Percentiles rank a stretch among this genome's conserved stretches.
Conservation (phyloP, 2,888 invertebrate genomes). For the Onthophagus sagittarius region DNA sequence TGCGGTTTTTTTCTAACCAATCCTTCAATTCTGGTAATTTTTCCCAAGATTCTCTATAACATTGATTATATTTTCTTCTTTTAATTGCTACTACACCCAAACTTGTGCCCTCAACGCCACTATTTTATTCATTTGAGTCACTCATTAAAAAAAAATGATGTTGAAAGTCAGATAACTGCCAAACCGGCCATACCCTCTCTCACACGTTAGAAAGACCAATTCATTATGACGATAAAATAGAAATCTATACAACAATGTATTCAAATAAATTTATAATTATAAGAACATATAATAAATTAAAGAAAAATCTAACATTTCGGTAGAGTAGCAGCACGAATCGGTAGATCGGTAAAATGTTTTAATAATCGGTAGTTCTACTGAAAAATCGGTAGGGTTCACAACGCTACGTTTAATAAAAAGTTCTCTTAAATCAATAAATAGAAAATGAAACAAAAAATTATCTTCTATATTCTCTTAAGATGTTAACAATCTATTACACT, state of each 20-base stretch:
- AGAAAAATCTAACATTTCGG: not conserved
- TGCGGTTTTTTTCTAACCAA: not conserved
- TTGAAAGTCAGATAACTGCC: not conserved
- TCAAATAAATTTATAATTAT: no score
- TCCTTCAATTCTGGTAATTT: not conserved
- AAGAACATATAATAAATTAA: not conserved
- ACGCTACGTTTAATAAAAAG: no score
- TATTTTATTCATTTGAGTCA: not conserved
- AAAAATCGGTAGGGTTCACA: slow-evolving; percentile 7
- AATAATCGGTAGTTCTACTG: not conserved
- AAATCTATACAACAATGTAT: not conserved
- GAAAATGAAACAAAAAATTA: no score
- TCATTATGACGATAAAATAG: no score
- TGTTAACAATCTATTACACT: no score
- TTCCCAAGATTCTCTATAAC: not conserved
- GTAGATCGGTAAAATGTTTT: not conserved
- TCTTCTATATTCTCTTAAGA: no score
- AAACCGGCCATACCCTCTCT: no score
- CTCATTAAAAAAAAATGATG: not conserved
- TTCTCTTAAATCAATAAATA: no score
- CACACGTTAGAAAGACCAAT: no score
- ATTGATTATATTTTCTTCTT: not conserved
- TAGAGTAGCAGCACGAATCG: not conserved
- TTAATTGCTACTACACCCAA: not conserved
- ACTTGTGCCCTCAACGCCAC: not conserved